phyloP scores from a whole-genome alignment of 2,797 vertebrate genomes.

The Paedocypris micromegethes region DNA sequence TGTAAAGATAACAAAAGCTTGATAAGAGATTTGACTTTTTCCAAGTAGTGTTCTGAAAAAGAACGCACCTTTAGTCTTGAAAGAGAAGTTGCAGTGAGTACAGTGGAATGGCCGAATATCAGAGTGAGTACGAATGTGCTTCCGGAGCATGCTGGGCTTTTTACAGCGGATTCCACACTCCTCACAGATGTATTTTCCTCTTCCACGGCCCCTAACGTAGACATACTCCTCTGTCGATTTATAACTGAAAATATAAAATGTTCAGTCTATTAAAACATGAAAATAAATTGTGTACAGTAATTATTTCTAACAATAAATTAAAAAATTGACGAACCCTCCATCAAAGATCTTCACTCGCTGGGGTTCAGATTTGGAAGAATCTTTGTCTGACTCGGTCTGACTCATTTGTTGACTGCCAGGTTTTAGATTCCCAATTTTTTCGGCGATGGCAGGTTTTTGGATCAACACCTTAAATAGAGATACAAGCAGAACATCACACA shows the following conservation, averaged over 20 bases:
- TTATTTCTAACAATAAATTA: too few species aligned
- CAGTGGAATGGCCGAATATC: constrained; percentile 97
- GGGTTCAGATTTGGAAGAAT: constrained; percentile 83
- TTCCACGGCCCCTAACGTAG: constrained; percentile 91
- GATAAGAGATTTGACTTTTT: not conserved
- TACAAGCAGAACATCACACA: not conserved
- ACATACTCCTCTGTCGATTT: constrained; percentile 99
- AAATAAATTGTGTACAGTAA: not conserved
- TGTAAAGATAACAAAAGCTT: too few species aligned
- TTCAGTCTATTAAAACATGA: not conserved
- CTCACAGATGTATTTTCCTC: constrained; percentile 97
- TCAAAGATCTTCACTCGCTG: constrained; percentile 98
- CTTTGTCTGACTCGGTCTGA: constrained; percentile 80
- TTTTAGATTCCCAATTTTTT: constrained; percentile 79
- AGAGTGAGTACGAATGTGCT: constrained; percentile 97
- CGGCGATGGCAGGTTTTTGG: constrained; percentile 70
- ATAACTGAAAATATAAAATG: constrained; percentile 68
- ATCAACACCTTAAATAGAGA: constrained; percentile 65
- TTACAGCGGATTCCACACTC: constrained; percentile 99
- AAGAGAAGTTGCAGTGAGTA: constrained; percentile 96
- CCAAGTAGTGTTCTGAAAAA: not conserved
- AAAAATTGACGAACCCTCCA: constrained; percentile 80
- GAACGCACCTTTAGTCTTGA: constrained; percentile 94
- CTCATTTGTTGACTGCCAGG: constrained; percentile 76
- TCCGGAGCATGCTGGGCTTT: constrained; percentile 98